These are phyloP conservation scores for Amblyraja radiata DNA, from an alignment of 2,797 vertebrate species.

Conservation along the genomic window DNA sequence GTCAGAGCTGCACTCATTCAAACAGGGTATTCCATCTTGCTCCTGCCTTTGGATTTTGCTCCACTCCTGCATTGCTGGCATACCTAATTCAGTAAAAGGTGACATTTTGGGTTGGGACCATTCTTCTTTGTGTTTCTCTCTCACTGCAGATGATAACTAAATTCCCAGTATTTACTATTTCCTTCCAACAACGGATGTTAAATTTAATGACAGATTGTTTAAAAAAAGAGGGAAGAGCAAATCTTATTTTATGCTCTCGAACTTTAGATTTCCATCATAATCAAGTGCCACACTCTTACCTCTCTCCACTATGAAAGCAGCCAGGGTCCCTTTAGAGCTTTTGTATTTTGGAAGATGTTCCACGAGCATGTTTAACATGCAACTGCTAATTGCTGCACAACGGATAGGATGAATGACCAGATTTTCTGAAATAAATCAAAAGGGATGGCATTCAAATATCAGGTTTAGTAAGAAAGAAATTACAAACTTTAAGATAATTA, in stretches of 20 bases:
- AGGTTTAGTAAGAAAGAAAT: neutral
- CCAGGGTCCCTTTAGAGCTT: constrained; percentile 47
- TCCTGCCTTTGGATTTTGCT: too few relatives aligned
- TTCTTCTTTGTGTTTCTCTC: too few relatives aligned
- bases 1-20: too few relatives aligned
- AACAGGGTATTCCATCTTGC: too few relatives aligned
- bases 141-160: too few relatives aligned
- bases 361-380: constrained; percentile 45
- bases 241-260: neutral
- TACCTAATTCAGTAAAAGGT: too few relatives aligned
- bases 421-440: constrained; percentile 42
- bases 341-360: constrained; percentile 9
- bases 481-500: neutral
- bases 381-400: constrained; percentile 47
- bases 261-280: neutral
- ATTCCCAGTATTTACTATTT: neutral
- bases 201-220: neutral
- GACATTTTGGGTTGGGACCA: too few relatives aligned
- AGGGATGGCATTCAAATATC: neutral
- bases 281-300: constrained; percentile 42
- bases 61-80: too few relatives aligned
- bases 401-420: constrained; percentile 48
- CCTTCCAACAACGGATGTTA: neutral
- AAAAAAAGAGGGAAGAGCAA: too few relatives aligned
- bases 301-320: constrained; percentile 51